Evolutionary conservation across 2,113 vertebrate genomes (phyloP).

Genomic region (Sander vitreus): DNA sequence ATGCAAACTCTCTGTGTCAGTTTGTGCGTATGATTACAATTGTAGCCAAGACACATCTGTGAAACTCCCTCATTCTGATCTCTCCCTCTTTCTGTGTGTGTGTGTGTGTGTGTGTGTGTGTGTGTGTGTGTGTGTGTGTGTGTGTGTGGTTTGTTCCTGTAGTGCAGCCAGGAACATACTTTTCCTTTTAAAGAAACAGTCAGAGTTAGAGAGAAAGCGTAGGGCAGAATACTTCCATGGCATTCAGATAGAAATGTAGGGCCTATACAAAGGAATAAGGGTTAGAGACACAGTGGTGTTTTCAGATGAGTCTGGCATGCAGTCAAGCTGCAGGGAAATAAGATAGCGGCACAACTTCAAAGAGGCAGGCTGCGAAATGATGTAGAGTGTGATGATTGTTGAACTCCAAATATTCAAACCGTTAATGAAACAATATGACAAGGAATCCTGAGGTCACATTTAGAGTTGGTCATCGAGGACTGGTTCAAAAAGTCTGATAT

Average conservation of each 20-base stretch:
- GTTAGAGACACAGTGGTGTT: slow-evolving; percentile 11
- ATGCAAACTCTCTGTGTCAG: slow-evolving; percentile 15
- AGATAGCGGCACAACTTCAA: slow-evolving; percentile 43
- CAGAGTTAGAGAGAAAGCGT: slow-evolving; percentile 8
- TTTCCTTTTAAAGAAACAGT: slow-evolving; percentile 80
- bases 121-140: neutral
- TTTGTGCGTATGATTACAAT: slow-evolving; percentile 13
- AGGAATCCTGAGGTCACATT: slow-evolving; percentile 1
- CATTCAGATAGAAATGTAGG: slow-evolving; percentile 13
- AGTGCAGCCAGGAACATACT: slow-evolving; percentile 69
- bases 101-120: slow-evolving; percentile 28
- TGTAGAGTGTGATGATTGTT: slow-evolving; percentile 10
- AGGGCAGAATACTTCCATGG: neutral
- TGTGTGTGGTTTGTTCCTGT: slow-evolving; percentile 28
- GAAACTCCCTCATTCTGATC: slow-evolving; percentile 48
- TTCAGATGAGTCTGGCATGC: slow-evolving; percentile 47
- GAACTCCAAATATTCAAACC: slow-evolving; percentile 8
- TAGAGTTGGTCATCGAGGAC: too few species aligned
- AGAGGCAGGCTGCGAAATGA: slow-evolving; percentile 11
- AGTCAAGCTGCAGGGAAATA: slow-evolving; percentile 3
- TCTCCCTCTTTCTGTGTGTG: slow-evolving; percentile 15
- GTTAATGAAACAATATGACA: slow-evolving; percentile 9
- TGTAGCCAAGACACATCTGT: slow-evolving; percentile 61
- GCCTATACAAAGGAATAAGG: slow-evolving; percentile 3
- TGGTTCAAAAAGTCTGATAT: too few species aligned